phyloP scores from a whole-genome alignment of 2,113 vertebrate species.

The Crotalus tigris region DNA sequence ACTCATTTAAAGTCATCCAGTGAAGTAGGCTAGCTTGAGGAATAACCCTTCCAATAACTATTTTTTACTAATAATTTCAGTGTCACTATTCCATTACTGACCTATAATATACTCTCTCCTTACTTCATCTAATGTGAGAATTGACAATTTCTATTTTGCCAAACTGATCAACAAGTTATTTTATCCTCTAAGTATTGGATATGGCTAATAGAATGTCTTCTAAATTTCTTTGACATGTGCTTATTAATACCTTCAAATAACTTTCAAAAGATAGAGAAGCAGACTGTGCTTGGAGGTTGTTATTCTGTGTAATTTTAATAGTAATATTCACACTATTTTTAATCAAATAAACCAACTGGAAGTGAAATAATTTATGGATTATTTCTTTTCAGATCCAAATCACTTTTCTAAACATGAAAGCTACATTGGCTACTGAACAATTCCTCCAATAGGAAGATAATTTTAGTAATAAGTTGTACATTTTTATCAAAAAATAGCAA shows the following conservation, averaged over 20 bases:
- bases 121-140: not conserved
- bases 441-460: not conserved
- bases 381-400: not conserved
- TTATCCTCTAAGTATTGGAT: not conserved
- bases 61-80: not conserved
- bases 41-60: not conserved
- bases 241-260: not conserved
- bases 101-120: not conserved
- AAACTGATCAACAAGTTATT: not conserved
- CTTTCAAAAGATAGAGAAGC: not conserved
- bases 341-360: not conserved
- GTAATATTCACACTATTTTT: not conserved
- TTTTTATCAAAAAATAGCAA: not conserved
- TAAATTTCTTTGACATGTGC: not conserved
- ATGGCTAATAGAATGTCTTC: not conserved
- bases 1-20: not conserved
- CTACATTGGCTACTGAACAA: not conserved
- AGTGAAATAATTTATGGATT: not conserved
- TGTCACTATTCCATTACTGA: not conserved
- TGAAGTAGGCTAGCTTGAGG: not conserved
- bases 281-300: not conserved
- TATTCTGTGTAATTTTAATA: not conserved
- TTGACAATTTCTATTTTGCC: not conserved
- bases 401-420: not conserved
- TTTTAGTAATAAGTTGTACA: not conserved